Base-by-base conservation (phyloP, 2,113 vertebrate species). In the Gadus macrocephalus region DNA sequence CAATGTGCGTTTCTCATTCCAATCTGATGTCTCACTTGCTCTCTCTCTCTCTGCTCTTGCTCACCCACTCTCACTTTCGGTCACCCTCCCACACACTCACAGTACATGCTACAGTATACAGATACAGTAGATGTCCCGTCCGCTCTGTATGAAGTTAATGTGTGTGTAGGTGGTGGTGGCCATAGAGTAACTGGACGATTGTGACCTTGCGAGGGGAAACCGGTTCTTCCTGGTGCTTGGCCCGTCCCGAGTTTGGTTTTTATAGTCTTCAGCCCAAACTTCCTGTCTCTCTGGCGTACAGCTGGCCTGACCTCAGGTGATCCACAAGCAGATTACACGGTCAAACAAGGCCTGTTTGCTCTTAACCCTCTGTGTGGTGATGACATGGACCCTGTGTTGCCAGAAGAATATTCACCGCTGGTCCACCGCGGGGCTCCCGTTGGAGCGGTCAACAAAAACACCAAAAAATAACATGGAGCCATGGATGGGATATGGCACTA, bases 291-390 rank as follows among this genome's bases (percentile, higher is more conserved):
- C 81, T 69, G 67, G 62, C 20, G 16, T 64, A 53, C 69, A 78
- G 66, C 83, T 38, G 64, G 74, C 82, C 58, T 73, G 78, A 82
- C 80, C 81, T 86, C 85, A 84, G 87, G 85, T 89, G 90, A 91
- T 88, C 68, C 69, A 82, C 79, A 86, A 77, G 83, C 81, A 83
- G 85, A 91, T 90, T 89, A 88, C 83, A 71, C 81, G 88, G 88
- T 87, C 88, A 89, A 91, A 91, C 86, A 91, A 77, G 79, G 81
- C 56, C 3, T 81, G 82, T 89, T 89, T 92, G 88, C 87, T 82
- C 78, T 83, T 79, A 65, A 68, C 60, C 76, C 81, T 78, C 79
- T 73, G 76, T 84, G 78, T 72, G 71, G 72, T 79, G 80, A 80
- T 71, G 42, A 49, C 42, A 9, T 49, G 0, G 42, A 9, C 42